Evolutionary conservation across 2,797 vertebrate genomes (phyloP).

Genomic region (Urophycis tenuis): DNA sequence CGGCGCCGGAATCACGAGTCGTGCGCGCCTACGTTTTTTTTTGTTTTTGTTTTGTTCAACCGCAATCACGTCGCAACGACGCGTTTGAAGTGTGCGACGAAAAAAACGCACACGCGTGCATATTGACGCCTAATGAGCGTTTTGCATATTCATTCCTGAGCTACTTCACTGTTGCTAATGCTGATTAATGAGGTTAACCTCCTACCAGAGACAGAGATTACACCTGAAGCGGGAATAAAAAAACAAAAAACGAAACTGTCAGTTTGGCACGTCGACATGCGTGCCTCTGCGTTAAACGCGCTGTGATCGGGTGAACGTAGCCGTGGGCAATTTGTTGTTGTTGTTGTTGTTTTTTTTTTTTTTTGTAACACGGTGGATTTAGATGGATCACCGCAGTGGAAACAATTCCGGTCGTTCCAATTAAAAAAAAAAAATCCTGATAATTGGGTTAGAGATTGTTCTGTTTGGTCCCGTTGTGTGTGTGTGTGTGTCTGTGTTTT

Average conservation of each 20-base stretch:
- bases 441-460: constrained; percentile 22
- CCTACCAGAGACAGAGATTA: constrained; percentile 27
- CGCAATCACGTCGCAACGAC: not conserved
- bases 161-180: constrained; percentile 35
- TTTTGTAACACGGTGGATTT: not conserved
- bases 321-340: not conserved
- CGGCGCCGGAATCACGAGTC: not conserved
- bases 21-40: too few species aligned
- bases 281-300: constrained; percentile 3
- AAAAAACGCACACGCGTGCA: constrained; percentile 17
- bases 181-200: constrained; percentile 32
- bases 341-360: too few species aligned
- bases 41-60: too few species aligned
- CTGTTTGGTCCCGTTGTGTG: constrained; percentile 24
- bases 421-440: constrained; percentile 31
- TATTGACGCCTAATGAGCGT: constrained; percentile 31
- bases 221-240: constrained; percentile 32
- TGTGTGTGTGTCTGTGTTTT: too few species aligned
- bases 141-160: constrained; percentile 39
- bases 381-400: constrained; percentile 11
- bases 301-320: not conserved
- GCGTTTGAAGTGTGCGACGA: not conserved
- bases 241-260: constrained; percentile 26
- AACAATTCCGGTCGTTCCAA: constrained; percentile 26
- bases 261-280: constrained; percentile 4